phyloP scores from a whole-genome alignment of 2,113 vertebrate species.

The Tragelaphus scriptus region DNA sequence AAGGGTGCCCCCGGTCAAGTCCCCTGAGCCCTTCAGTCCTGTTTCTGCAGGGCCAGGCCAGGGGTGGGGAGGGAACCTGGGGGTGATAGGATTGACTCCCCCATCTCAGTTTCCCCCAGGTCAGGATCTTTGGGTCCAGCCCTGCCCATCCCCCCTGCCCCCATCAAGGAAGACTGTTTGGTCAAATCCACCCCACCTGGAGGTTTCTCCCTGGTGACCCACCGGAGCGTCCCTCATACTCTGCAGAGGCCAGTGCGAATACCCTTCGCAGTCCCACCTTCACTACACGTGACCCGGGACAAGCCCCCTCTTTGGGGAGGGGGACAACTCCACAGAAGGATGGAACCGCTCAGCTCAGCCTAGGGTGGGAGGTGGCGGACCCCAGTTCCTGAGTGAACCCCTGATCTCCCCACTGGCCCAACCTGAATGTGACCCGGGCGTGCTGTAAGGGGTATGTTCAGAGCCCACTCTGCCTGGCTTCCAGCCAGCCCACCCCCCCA shows the following conservation, averaged over 20 bases:
- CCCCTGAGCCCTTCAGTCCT: neutral
- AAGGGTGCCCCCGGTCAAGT: neutral
- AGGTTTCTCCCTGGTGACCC: neutral
- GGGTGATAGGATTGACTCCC: neutral
- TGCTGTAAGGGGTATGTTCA: neutral
- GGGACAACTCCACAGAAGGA: neutral
- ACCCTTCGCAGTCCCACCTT: neutral
- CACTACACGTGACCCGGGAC: neutral
- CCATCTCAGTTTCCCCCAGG: neutral
- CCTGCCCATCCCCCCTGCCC: too few species aligned
- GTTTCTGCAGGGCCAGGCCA: neutral
- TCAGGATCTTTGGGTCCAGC: neutral
- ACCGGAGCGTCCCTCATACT: neutral
- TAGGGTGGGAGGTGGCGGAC: neutral
- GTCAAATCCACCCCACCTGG: neutral
- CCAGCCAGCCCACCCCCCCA: neutral
- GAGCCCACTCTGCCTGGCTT: neutral
- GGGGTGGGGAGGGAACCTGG: neutral
- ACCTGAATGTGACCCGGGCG: neutral
- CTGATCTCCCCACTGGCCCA: neutral
- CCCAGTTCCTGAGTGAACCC: neutral
- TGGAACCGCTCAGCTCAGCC: neutral
- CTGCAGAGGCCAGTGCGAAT: neutral
- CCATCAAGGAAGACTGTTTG: neutral
- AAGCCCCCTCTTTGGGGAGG: neutral